These are phyloP conservation scores for Sminthurides aquaticus DNA, from an alignment of 2,888 invertebrate species.

Conservation along the genomic window DNA sequence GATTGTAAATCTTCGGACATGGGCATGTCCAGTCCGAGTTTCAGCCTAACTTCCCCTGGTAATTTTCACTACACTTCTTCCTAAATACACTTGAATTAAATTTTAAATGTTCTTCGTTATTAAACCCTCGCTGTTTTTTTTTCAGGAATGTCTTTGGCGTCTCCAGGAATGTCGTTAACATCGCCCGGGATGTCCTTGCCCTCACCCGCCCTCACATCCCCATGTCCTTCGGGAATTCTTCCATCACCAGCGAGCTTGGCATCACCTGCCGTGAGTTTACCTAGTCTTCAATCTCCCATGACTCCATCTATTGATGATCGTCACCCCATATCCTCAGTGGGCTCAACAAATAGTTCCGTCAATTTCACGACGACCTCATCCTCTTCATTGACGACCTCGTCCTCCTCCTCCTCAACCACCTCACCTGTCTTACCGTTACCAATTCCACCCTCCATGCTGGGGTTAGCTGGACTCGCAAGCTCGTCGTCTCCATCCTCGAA, in stretches of 20 bases:
- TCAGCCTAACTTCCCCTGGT: constrained; percentile 44
- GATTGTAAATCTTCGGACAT: constrained; percentile 44
- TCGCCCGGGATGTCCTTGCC: constrained; percentile 44
- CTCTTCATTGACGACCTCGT: constrained; percentile 49
- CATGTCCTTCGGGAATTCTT: constrained; percentile 61
- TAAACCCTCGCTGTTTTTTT: too few relatives aligned
- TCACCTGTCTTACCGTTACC: constrained; percentile 44
- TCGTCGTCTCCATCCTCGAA: constrained; percentile 36
- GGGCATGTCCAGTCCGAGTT: constrained; percentile 45
- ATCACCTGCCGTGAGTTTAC: constrained; percentile 56
- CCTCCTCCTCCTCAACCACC: constrained; percentile 48
- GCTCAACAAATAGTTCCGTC: constrained; percentile 36
- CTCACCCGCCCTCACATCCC: constrained; percentile 42
- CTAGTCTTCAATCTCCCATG: constrained; percentile 49
- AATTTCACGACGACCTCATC: constrained; percentile 43
- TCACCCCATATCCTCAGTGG: constrained; percentile 37
- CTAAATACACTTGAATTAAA: background rate
- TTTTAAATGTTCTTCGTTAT: too few relatives aligned
- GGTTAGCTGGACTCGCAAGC: constrained; percentile 13
- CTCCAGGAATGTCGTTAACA: constrained; percentile 47
- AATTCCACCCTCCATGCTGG: constrained; percentile 19
- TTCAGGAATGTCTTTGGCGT: constrained; percentile 33
- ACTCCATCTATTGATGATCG: constrained; percentile 46
- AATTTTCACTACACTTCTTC: constrained; percentile 30
- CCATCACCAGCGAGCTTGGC: constrained; percentile 67